Evolutionary conservation across 2,113 vertebrate species (phyloP).

Genomic region (Oplegnathus fasciatus): DNA sequence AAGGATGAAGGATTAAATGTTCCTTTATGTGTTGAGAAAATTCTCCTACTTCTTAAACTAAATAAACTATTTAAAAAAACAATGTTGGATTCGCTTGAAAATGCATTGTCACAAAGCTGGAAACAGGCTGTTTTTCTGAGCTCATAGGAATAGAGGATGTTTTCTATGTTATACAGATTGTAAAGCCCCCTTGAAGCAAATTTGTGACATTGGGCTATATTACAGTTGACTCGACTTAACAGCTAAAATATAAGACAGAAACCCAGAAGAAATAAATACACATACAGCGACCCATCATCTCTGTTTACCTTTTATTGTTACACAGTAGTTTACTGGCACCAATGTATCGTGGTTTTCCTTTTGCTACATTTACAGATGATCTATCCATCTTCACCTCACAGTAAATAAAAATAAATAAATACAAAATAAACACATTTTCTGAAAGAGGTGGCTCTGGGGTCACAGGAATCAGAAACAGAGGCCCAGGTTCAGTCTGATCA

Average conservation of each 20-base stretch:
- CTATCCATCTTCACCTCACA: conserved; percentile 75
- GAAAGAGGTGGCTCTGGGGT: conserved; percentile 50
- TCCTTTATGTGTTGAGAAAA: too few species aligned
- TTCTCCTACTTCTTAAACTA: too few species aligned
- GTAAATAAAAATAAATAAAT: conserved; percentile 82
- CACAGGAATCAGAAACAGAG: conserved; percentile 50
- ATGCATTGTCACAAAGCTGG: too few species aligned
- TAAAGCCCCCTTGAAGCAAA: background rate
- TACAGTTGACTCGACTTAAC: background rate
- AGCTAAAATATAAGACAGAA: background rate
- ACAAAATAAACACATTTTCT: conserved; percentile 75
- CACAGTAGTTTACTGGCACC: conserved; percentile 82
- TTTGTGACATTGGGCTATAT: background rate
- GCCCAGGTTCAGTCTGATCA: conserved; percentile 51
- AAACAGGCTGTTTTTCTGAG: too few species aligned
- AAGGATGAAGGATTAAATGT: too few species aligned
- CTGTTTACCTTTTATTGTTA: conserved; percentile 81
- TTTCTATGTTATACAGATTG: background rate
- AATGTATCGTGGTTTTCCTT: conserved; percentile 75
- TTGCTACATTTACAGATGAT: conserved; percentile 86
- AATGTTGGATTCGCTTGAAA: too few species aligned
- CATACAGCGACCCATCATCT: background rate
- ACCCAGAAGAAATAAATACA: conserved; percentile 23
- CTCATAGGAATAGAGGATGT: too few species aligned
- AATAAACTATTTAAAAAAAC: too few species aligned